phyloP scores from a whole-genome alignment of 2,113 vertebrate species.

The Camelus bactrianus region DNA sequence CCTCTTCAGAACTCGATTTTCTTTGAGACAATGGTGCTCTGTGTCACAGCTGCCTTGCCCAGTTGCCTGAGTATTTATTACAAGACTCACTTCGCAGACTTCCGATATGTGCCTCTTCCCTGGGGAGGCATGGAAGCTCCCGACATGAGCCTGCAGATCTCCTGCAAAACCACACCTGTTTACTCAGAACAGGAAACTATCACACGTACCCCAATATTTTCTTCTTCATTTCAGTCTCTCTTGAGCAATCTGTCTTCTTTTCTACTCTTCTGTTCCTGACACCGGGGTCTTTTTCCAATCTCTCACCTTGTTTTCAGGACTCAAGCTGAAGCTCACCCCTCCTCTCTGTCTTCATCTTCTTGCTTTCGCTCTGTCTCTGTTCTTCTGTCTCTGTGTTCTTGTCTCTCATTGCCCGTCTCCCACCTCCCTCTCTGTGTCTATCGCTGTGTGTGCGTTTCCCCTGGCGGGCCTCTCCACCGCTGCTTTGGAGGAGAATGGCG shows the following conservation, averaged over 20 bases:
- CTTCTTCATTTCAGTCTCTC: not conserved
- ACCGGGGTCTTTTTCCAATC: not conserved
- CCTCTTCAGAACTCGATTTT: not conserved
- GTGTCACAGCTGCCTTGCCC: not conserved
- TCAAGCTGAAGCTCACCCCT: fast-evolving
- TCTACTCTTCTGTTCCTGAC: no score
- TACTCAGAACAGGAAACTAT: not conserved
- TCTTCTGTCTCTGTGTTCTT: not conserved
- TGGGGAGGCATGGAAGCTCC: no score
- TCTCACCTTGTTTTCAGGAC: no score
- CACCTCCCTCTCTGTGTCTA: not conserved
- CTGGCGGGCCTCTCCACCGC: not conserved
- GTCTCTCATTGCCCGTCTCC: not conserved
- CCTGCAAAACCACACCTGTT: not conserved
- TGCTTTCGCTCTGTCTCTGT: not conserved
- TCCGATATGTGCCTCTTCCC: not conserved
- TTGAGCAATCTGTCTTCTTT: not conserved
- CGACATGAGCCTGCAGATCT: not conserved
- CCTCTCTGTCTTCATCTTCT: not conserved
- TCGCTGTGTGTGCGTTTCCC: no score
- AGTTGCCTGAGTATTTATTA: not conserved
- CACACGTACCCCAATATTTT: fast-evolving
- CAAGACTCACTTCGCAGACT: not conserved
- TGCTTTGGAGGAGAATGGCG: not conserved
- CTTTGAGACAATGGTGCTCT: not conserved